Percentiles rank a stretch among this genome's conserved stretches.
These are phyloP conservation scores for Anarsia innoxiella DNA, from an alignment of 2,888 invertebrate genomes.

Conservation along the genomic window DNA sequence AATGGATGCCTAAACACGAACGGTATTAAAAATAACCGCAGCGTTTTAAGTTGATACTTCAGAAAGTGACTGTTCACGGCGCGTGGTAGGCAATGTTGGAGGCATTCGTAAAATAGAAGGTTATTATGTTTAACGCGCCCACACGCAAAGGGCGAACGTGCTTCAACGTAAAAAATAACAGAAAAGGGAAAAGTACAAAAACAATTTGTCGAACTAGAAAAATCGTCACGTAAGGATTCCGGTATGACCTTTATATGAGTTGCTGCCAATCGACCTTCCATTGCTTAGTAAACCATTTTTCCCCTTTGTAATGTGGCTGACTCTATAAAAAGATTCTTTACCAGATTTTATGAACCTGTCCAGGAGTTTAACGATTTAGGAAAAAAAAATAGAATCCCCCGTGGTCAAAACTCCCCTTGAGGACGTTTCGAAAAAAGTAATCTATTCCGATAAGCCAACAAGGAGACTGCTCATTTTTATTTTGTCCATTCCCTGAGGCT, in stretches of 20 bases:
- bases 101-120: constrained; percentile 51
- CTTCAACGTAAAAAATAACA: constrained; percentile 35
- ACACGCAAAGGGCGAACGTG: constrained; percentile 53
- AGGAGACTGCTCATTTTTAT: constrained; percentile 70
- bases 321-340: constrained; percentile 23
- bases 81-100: constrained; percentile 58
- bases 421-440: constrained; percentile 66
- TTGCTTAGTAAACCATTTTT: constrained; percentile 17
- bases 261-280: constrained; percentile 13
- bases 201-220: constrained; percentile 13
- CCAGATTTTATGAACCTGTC: constrained; percentile 28
- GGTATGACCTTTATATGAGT: constrained; percentile 6
- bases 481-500: constrained; percentile 68
- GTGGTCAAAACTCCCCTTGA: constrained; percentile 41
- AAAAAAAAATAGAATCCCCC: constrained; percentile 36
- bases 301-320: constrained; percentile 21
- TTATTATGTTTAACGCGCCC: constrained; percentile 60
- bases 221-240: constrained; percentile 6
- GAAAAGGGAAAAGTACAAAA: constrained; percentile 27
- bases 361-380: constrained; percentile 39
- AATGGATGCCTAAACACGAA: constrained; percentile 46
- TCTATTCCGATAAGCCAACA: constrained; percentile 72
- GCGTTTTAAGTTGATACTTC: constrained; percentile 51
- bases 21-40: constrained; percentile 56
- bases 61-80: constrained; percentile 55